These are phyloP conservation scores for Tauraco erythrolophus DNA, from an alignment of 2,113 vertebrate species.

Conservation along the genomic window DNA sequence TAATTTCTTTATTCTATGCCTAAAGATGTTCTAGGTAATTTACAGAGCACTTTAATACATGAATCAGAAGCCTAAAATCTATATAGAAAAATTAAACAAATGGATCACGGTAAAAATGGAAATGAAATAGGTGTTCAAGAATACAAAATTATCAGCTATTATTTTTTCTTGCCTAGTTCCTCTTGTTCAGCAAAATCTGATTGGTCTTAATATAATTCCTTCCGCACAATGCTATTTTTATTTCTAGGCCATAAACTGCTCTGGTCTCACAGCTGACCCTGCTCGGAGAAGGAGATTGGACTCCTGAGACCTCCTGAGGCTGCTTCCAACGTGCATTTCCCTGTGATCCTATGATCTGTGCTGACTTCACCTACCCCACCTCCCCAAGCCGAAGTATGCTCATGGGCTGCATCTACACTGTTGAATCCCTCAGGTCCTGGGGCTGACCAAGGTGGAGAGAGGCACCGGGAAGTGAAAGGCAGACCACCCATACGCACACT, in stretches of 20 bases:
- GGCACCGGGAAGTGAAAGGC: neutral
- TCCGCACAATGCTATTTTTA: neutral
- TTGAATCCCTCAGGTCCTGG: neutral
- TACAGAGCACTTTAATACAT: neutral
- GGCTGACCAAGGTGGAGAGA: neutral
- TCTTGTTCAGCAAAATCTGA: neutral
- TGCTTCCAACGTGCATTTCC: neutral
- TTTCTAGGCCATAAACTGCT: neutral
- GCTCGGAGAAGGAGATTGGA: neutral
- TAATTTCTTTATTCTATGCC: neutral
- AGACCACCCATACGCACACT: rapidly evolving
- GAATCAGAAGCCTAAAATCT: neutral
- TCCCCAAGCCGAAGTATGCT: rapidly evolving
- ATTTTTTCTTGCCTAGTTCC: neutral
- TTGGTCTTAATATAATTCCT: neutral
- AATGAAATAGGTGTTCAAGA: neutral
- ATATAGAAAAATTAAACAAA: neutral
- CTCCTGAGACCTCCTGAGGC: neutral
- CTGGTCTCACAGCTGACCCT: neutral
- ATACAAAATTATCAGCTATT: neutral
- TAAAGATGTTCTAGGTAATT: neutral
- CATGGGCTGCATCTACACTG: no score
- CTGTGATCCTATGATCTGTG: neutral
- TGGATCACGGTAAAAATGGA: neutral
- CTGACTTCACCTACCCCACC: neutral